phyloP scores from a whole-genome alignment of 1,140 invertebrate genomes.

The Lutraria rhynchaena region DNA sequence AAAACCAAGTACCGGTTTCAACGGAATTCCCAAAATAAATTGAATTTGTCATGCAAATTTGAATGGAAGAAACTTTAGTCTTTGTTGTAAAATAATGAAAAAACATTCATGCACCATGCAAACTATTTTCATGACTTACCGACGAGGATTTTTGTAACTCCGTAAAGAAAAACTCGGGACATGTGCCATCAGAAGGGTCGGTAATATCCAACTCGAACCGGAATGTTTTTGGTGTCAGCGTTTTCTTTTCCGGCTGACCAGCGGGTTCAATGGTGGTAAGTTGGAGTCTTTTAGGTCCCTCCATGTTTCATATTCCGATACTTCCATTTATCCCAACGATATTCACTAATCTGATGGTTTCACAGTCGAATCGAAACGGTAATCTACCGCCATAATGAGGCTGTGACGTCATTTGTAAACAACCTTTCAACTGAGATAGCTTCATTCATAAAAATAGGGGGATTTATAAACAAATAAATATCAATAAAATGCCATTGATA shows the following conservation, averaged over 20 bases:
- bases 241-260: conserved; percentile 80
- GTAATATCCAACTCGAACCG: conserved; percentile 85
- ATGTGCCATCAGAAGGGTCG: conserved; percentile 86
- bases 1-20: neutral
- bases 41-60: conserved; percentile 19
- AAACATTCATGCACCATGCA: conserved; percentile 33
- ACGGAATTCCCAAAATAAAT: conserved; percentile 22
- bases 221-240: conserved; percentile 83
- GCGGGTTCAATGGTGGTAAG: conserved; percentile 81
- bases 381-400: conserved; percentile 62
- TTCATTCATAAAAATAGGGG: conserved; percentile 14
- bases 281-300: conserved; percentile 84
- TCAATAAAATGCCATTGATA: too few relatives aligned
- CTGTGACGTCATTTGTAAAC: conserved; percentile 52
- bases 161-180: conserved; percentile 86
- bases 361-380: conserved; percentile 51
- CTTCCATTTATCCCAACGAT: conserved; percentile 56
- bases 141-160: conserved; percentile 85
- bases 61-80: conserved; percentile 12
- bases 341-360: conserved; percentile 54
- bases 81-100: conserved; percentile 18
- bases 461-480: too few relatives aligned
- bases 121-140: conserved; percentile 82
- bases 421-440: conserved; percentile 38
- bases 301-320: conserved; percentile 78